Evolutionary conservation across 2,113 vertebrate species (phyloP).

Genomic region (Donacobius atricapilla): DNA sequence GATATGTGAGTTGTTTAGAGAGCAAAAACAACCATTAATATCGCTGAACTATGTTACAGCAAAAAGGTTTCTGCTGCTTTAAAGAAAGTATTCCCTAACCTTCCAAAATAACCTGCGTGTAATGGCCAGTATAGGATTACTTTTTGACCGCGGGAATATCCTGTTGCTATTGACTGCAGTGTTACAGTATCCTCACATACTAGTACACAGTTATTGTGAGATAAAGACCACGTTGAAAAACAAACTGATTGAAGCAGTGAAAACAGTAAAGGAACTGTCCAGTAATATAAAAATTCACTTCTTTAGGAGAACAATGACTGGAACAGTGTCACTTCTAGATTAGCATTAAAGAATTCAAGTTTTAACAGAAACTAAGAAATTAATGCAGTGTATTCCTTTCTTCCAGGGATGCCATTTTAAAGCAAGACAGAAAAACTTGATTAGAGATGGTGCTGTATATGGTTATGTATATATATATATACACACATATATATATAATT

Average conservation of each 20-base stretch:
- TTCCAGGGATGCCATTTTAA: neutral
- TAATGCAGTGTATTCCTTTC: neutral
- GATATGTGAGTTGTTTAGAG: neutral
- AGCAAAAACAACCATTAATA: neutral
- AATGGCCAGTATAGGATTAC: conserved; percentile 49
- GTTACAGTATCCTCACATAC: conserved; percentile 26
- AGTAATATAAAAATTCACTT: conserved; percentile 7
- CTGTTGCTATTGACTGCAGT: conserved; percentile 40
- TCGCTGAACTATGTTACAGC: neutral
- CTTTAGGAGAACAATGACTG: conserved; percentile 4
- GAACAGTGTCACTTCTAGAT: neutral
- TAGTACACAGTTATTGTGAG: conserved; percentile 8
- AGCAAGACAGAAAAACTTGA: neutral
- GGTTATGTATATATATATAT: neutral
- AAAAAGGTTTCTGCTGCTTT: conserved; percentile 8
- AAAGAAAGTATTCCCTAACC: conserved; percentile 1
- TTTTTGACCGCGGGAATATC: conserved; percentile 31
- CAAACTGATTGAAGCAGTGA: conserved; percentile 1
- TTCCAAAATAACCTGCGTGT: conserved; percentile 19
- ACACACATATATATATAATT: neutral
- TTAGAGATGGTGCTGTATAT: neutral
- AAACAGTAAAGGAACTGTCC: conserved; percentile 18
- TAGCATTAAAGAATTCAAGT: neutral
- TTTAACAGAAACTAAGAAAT: neutral
- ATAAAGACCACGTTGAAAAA: conserved; percentile 43